Evolutionary conservation across 2,113 vertebrate genomes (phyloP).

Genomic region (Sylvietta virens): DNA sequence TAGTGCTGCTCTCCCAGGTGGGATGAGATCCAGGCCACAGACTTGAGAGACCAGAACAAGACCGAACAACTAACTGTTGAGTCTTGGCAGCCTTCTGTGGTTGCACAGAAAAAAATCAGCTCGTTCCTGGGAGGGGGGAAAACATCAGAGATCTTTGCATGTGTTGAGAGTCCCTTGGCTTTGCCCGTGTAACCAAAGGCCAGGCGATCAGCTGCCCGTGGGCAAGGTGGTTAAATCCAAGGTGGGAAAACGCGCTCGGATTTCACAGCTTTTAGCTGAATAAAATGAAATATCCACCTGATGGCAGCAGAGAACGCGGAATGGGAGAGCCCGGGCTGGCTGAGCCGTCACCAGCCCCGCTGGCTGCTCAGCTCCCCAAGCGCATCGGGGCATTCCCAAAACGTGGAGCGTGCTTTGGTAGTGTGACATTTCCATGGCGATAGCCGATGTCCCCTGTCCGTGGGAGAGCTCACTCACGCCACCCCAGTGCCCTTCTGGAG

Average conservation of each 20-base stretch:
- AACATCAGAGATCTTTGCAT: accelerated
- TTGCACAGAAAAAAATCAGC: too few relatives aligned
- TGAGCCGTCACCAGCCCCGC: accelerated
- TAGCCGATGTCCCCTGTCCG: accelerated
- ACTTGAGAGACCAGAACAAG: neutral
- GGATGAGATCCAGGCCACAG: neutral
- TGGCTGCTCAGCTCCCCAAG: accelerated
- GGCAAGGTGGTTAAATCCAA: neutral
- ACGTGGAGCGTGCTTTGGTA: accelerated
- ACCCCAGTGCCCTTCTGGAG: neutral
- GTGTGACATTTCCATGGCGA: accelerated
- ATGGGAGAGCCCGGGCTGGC: neutral
- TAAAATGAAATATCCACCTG: slow-evolving; percentile 15
- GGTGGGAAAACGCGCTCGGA: accelerated
- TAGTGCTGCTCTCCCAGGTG: neutral
- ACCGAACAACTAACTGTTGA: too few relatives aligned
- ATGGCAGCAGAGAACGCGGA: slow-evolving; percentile 53
- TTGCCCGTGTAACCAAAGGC: neutral
- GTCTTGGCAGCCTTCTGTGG: neutral
- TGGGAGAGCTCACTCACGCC: too few relatives aligned
- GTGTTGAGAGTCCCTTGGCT: neutral
- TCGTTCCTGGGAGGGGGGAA: accelerated
- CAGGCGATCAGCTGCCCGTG: accelerated
- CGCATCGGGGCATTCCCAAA: accelerated
- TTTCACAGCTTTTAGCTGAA: neutral